phyloP scores from a whole-genome alignment of 37 sponge, comb jelly and placozoan species.

The Halichondria panicea region DNA sequence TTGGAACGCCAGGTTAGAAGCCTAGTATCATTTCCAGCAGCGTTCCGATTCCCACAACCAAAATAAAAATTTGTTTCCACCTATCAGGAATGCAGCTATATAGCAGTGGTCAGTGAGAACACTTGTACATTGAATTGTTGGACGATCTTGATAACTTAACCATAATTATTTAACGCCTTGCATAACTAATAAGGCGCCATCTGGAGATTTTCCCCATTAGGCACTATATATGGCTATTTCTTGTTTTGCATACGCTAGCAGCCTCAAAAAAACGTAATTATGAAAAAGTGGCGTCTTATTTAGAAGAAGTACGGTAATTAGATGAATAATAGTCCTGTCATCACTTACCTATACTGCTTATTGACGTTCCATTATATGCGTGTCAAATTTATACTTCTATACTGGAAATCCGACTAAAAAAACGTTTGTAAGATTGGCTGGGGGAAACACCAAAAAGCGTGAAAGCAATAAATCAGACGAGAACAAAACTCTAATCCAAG shows the following conservation, averaged over 20 bases:
- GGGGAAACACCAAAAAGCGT: too few species aligned
- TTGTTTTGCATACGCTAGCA: constrained; percentile 23
- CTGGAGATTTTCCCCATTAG: constrained; percentile 17
- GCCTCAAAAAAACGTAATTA: neutral
- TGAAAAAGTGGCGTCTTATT: too few species aligned
- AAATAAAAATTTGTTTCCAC: constrained; percentile 28
- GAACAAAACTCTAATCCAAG: too few species aligned
- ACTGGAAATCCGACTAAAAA: too few species aligned
- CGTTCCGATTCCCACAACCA: constrained; percentile 38
- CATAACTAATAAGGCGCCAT: constrained; percentile 33
- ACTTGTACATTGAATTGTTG: constrained; percentile 21
- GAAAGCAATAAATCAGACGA: too few species aligned
- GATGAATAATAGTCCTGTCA: too few species aligned
- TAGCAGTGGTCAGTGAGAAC: constrained; percentile 29
- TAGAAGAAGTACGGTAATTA: too few species aligned
- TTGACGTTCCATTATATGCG: too few species aligned
- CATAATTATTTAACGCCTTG: constrained; percentile 41
- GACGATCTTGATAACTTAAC: constrained; percentile 17
- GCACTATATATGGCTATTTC: constrained; percentile 21
- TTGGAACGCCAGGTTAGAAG: constrained; percentile 20
- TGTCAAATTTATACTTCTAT: too few species aligned
- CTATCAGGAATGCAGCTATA: constrained; percentile 66
- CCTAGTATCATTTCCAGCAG: constrained; percentile 12
- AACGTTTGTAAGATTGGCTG: too few species aligned
- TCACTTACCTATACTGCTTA: too few species aligned